A percentile compares a stretch with the other conserved stretches of the same genome.
These are phyloP conservation scores for Lasius platythorax DNA, from an alignment of 2,888 invertebrate genomes.

Conservation along the genomic window DNA sequence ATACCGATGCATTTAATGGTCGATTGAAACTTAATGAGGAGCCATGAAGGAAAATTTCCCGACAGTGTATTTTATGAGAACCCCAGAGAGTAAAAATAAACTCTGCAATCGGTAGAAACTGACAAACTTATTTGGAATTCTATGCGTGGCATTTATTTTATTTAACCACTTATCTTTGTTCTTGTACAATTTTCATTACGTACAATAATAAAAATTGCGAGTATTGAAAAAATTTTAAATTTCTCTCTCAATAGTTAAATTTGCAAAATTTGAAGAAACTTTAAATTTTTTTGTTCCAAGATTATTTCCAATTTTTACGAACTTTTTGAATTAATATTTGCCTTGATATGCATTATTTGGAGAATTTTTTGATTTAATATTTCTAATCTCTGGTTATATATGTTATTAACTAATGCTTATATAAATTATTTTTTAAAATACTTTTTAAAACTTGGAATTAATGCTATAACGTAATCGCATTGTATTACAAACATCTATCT, in stretches of 20 bases:
- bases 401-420: neutral
- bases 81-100: neutral
- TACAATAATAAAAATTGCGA: neutral
- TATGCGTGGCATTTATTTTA: neutral
- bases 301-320: neutral
- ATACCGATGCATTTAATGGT: slow-evolving; percentile 23
- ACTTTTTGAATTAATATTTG: slow-evolving; percentile 5
- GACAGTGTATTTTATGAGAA: neutral
- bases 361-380: neutral
- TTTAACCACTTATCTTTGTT: neutral
- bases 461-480: slow-evolving; percentile 10
- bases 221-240: slow-evolving; percentile 9
- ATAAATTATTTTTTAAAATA: neutral
- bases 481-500: neutral
- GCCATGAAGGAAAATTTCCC: slow-evolving; percentile 2
- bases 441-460: neutral
- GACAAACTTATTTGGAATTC: neutral
- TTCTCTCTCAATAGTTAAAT: neutral
- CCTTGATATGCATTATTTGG: slow-evolving; percentile 17
- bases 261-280: neutral
- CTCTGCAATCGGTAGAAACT: neutral
- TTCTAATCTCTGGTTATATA: slow-evolving; percentile 8
- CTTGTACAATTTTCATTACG: neutral
- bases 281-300: neutral
- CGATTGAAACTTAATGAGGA: slow-evolving; percentile 42